These are phyloP conservation scores for Atlantisia rogersi DNA, from an alignment of 2,113 vertebrate species.

Conservation along the genomic window DNA sequence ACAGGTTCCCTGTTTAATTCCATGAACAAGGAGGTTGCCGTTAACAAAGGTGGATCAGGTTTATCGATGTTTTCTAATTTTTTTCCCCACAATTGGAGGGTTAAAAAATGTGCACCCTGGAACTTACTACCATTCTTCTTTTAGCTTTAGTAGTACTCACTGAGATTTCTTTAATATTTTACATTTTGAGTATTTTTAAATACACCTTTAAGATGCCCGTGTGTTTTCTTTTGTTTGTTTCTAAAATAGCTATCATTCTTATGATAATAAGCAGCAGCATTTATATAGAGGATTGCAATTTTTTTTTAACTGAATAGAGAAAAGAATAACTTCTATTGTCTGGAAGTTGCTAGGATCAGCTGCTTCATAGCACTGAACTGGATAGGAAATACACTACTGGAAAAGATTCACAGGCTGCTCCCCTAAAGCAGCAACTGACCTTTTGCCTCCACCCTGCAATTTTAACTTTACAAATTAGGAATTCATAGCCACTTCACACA, in stretches of 20 bases:
- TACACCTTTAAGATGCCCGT: not conserved
- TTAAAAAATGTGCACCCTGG: not conserved
- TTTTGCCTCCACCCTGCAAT: not conserved
- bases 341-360: slow-evolving; percentile 35
- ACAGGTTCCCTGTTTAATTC: slow-evolving; percentile 31
- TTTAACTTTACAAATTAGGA: not conserved
- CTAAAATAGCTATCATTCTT: slow-evolving; percentile 39
- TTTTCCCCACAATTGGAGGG: slow-evolving; percentile 1
- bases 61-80: slow-evolving; percentile 51
- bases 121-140: slow-evolving; percentile 39
- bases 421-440: not conserved
- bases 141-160: slow-evolving; percentile 17
- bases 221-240: slow-evolving; percentile 19
- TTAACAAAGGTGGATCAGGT: slow-evolving; percentile 36
- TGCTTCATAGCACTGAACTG: not conserved
- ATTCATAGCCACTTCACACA: not conserved
- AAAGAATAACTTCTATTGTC: slow-evolving; percentile 48
- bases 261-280: slow-evolving; percentile 34
- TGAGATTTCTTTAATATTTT: slow-evolving; percentile 61
- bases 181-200: slow-evolving; percentile 44
- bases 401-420: slow-evolving; percentile 21
- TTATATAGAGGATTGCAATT: slow-evolving; percentile 11
- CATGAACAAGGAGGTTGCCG: slow-evolving; percentile 26
- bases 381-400: slow-evolving; percentile 34
- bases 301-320: slow-evolving; percentile 13